A percentile compares a stretch with the other conserved stretches of the same genome.
Conservation (phyloP, 1,140 invertebrate species). For the Papilio machaon region DNA sequence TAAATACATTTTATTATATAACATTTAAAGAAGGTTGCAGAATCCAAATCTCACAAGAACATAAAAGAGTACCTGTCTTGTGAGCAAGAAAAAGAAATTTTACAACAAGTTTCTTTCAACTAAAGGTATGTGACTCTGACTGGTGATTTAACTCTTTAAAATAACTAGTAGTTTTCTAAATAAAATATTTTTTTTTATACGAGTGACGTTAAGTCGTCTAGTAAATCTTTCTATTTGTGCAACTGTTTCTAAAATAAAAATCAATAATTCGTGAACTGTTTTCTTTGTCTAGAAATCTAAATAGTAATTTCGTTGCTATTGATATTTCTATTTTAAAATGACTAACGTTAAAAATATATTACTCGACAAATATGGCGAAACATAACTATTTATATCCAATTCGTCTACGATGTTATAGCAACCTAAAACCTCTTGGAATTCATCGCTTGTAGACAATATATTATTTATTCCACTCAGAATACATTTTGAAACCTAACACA, state of each 20-base stretch:
- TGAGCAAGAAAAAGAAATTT: not conserved
- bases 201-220: no score
- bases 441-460: not conserved
- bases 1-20: no score
- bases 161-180: no score
- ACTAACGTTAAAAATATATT: not conserved
- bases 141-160: no score
- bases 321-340: not conserved
- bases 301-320: not conserved
- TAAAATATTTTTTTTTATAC: no score
- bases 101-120: not conserved
- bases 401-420: not conserved
- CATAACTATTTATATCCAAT: not conserved
- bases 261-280: not conserved
- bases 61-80: not conserved
- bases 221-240: no score
- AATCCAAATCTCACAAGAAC: not conserved
- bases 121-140: no score
- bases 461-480: slow-evolving; percentile 20
- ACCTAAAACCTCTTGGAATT: slow-evolving; percentile 10
- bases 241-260: no score
- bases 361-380: not conserved
- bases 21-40: not conserved
- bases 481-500: not conserved
- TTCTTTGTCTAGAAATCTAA: not conserved